Evolutionary conservation across 2,797 vertebrate species (phyloP), one percentile per base, ranked within the genome.

Genomic region (Acipenser transmontanus): DNA sequence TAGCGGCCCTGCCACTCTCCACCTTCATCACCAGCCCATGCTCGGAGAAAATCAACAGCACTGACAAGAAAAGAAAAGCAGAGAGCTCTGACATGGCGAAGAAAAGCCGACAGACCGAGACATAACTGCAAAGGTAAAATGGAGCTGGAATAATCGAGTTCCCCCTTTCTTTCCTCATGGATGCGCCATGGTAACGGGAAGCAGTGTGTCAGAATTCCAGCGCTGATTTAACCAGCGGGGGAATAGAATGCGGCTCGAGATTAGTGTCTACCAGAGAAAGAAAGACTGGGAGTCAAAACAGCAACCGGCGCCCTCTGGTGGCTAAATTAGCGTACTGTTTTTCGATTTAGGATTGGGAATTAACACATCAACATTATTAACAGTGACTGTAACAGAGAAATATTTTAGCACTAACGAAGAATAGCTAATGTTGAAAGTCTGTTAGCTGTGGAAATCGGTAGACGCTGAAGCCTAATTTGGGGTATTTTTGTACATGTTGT

Each of bases 41-140:
- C 59, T 67, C 51, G 54, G 14, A 65, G 50, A 65, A 47, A 20
- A 67, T 60, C 6, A 62, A 66, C 64, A 71, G 17, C 64, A 64
- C 64, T 50, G 50, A 17, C 59, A 74, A 17, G 54, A 71, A 52
- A 47, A 65, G 17, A 20, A 69, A 49, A 34, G 59, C 64, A 48
- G 13, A 20, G 12, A 60, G 14, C 52, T 62, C 57, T 65, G 20
- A 67, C 72, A 74, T 71, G 65, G 69, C 57, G 68, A 69, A 14
- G 17, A 11, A 49, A 63, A 69, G 62, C 60, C n/a, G 49, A 14
- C 59, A 67, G 62, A 65, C 7, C 11, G 59, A 67, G 72, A 69
- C 72, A 69, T 74, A 64, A 67, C 68, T 64, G 59, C 62, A 49
- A 66, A 47, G 57, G 47, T 0, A 7, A 51, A 66, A 54, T 49